These are phyloP conservation scores for Pangasius larnaudii DNA, from an alignment of 2,797 vertebrate species.

Conservation along the genomic window DNA sequence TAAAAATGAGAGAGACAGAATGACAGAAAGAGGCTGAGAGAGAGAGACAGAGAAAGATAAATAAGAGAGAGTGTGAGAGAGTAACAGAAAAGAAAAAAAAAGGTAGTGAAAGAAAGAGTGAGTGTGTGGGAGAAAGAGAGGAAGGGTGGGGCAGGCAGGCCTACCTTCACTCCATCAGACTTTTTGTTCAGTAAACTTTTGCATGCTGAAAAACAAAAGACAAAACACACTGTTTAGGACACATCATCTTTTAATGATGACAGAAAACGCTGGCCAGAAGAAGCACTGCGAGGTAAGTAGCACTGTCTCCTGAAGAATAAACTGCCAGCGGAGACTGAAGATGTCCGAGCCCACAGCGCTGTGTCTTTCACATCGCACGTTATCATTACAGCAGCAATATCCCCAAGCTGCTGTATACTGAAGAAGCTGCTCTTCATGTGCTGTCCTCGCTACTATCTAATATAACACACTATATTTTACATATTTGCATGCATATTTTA, in stretches of 20 bases:
- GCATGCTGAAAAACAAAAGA: conserved; percentile 84
- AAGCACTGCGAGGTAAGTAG: neutral
- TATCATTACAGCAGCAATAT: neutral
- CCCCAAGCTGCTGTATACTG: neutral
- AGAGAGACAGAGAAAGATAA: neutral
- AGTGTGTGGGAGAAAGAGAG: neutral
- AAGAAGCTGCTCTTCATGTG: neutral
- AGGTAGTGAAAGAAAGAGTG: neutral
- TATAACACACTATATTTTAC: neutral
- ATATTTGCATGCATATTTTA: conserved; percentile 21
- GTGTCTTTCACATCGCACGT: neutral
- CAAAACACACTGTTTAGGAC: conserved; percentile 36
- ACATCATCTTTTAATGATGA: neutral
- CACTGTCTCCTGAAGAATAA: neutral
- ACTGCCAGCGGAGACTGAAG: neutral
- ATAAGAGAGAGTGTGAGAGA: neutral
- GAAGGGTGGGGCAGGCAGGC: conserved; percentile 37
- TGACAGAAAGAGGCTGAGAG: neutral
- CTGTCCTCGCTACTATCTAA: neutral
- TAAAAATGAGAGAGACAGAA: neutral
- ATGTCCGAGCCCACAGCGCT: neutral
- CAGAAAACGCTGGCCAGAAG: too few species aligned
- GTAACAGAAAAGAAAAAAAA: conserved; percentile 19
- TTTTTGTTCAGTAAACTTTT: conserved; percentile 99
- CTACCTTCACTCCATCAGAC: conserved; percentile 98